These are phyloP conservation scores for Girardinichthys multiradiatus DNA, from an alignment of 2,113 vertebrate genomes.

Conservation along the genomic window DNA sequence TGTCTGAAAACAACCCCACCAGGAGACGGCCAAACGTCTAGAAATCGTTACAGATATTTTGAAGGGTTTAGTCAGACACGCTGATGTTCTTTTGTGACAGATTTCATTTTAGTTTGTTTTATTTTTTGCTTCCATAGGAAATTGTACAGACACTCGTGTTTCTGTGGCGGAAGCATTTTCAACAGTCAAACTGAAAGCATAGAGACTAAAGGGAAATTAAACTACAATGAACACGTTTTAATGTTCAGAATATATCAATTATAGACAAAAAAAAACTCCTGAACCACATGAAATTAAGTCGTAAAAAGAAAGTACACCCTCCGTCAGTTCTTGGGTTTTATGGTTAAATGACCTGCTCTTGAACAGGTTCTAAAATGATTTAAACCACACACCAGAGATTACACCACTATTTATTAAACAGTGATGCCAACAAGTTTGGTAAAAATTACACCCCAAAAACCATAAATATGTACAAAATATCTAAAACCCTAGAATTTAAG, in stretches of 20 bases:
- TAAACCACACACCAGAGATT: neutral
- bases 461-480: neutral
- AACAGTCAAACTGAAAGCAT: slow-evolving; percentile 55
- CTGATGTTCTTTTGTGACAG: slow-evolving; percentile 22
- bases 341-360: neutral
- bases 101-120: slow-evolving; percentile 46
- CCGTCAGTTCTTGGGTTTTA: neutral
- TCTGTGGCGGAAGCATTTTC: slow-evolving; percentile 68
- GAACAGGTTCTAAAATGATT: neutral
- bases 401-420: neutral
- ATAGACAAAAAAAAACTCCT: slow-evolving; percentile 45
- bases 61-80: slow-evolving; percentile 19
- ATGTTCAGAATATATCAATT: slow-evolving; percentile 74
- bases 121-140: slow-evolving; percentile 64
- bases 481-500: neutral
- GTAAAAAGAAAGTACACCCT: slow-evolving; percentile 1
- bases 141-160: slow-evolving; percentile 70
- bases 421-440: neutral
- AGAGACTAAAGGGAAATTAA: slow-evolving; percentile 71
- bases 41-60: slow-evolving; percentile 35
- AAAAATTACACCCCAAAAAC: neutral
- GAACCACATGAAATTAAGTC: slow-evolving; percentile 39
- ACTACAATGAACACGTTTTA: slow-evolving; percentile 80
- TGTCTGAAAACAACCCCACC: slow-evolving; percentile 26
- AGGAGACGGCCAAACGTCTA: slow-evolving; percentile 19